Percentiles rank a stretch among this genome's conserved stretches.
Evolutionary conservation across 2,888 invertebrate genomes (phyloP).

Genomic region (Cephus sareptanus): DNA sequence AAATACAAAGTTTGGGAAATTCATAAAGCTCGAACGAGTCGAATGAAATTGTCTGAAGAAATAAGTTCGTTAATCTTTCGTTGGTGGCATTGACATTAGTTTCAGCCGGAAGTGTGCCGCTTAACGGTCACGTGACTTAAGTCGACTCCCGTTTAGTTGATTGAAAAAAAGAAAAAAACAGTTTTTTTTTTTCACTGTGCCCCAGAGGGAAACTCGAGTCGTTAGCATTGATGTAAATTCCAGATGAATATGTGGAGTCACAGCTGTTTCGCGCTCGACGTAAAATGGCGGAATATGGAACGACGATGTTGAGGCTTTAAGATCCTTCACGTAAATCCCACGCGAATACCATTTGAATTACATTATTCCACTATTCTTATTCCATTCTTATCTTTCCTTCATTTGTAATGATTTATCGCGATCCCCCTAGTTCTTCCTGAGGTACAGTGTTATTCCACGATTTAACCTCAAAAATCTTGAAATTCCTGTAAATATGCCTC

Average conservation of each 20-base stretch:
- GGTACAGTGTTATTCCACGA: not conserved
- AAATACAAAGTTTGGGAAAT: not conserved
- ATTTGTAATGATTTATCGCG: not conserved
- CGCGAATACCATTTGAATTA: conserved; percentile 34
- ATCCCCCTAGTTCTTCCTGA: not conserved
- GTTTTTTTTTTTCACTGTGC: not conserved
- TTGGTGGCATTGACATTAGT: conserved; percentile 10
- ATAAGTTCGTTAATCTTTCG: not conserved
- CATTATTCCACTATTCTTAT: conserved; percentile 41
- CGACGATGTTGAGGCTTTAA: not conserved
- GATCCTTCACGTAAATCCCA: conserved; percentile 53
- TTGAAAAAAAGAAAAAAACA: not conserved
- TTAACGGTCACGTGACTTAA: not conserved
- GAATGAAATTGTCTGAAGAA: not conserved
- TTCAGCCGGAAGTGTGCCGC: not conserved
- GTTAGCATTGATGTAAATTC: not conserved
- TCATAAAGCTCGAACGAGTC: not conserved
- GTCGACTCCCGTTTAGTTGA: not conserved
- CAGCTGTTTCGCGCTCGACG: not conserved
- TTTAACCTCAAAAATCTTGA: not conserved
- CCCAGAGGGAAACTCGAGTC: not conserved
- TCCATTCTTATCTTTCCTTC: conserved; percentile 23
- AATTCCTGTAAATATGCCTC: not conserved
- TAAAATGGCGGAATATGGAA: not conserved
- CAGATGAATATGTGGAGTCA: not conserved